A percentile compares a stretch with the other conserved stretches of the same genome.
Evolutionary conservation across 30 jellyfish, hydroid and myxozoan species (phyloP).

Genomic region (Sanderia malayensis): DNA sequence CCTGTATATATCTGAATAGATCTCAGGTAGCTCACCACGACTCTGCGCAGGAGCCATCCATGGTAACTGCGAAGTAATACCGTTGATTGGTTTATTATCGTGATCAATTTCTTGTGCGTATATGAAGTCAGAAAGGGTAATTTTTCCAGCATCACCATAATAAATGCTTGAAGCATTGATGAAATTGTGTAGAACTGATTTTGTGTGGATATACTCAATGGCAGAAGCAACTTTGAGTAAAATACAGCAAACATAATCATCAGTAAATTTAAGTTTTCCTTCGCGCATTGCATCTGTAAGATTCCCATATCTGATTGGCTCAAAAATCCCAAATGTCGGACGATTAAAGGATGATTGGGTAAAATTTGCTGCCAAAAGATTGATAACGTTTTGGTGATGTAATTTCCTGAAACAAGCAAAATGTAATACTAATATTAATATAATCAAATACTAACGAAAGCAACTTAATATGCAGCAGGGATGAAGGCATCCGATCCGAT

Average conservation of each 20-base stretch:
- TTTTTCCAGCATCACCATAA: neutral
- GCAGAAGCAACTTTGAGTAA: conserved; percentile 18
- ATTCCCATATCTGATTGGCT: conserved; percentile 7
- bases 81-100: conserved; percentile 4
- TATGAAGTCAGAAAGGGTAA: conserved; percentile 27
- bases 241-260: neutral
- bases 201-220: conserved; percentile 5
- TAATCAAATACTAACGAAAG: too few relatives aligned
- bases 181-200: conserved; percentile 38
- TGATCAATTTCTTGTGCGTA: conserved; percentile 22
- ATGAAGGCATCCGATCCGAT: too few relatives aligned
- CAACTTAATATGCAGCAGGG: too few relatives aligned
- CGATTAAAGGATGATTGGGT: conserved; percentile 5
- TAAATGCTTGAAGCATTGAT: conserved; percentile 38
- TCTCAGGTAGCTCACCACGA: conserved; percentile 43
- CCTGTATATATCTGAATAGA: conserved; percentile 53
- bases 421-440: too few relatives aligned
- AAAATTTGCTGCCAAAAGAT: conserved; percentile 4
- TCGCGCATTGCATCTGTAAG: conserved; percentile 10
- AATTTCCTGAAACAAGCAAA: too few relatives aligned
- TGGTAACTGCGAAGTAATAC: conserved; percentile 37
- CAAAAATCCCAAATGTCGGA: conserved; percentile 16
- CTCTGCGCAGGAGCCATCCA: conserved; percentile 70
- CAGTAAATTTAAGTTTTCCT: neutral
- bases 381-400: conserved; percentile 20